Evolutionary conservation across 2,113 vertebrate species (phyloP).

Genomic region (Proterorhinus semilunaris): DNA sequence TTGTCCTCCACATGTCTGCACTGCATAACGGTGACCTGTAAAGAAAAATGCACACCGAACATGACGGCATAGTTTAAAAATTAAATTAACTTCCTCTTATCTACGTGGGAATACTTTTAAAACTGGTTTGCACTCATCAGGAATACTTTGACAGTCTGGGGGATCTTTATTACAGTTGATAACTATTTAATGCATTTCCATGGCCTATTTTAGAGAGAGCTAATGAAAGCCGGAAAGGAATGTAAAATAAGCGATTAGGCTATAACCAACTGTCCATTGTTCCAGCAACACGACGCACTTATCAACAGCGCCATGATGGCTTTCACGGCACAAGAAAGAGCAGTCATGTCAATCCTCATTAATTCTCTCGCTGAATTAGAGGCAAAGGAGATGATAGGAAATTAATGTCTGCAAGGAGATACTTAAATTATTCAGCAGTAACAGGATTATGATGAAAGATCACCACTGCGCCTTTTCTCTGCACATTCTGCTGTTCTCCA

Average conservation of each 20-base stretch:
- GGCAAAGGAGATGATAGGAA: constrained; percentile 71
- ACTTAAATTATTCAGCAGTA: constrained; percentile 76
- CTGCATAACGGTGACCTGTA: constrained; percentile 60
- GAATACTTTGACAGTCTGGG: constrained; percentile 23
- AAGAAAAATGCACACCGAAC: constrained; percentile 46
- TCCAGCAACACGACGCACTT: constrained; percentile 47
- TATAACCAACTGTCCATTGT: constrained; percentile 57
- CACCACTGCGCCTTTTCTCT: constrained; percentile 45
- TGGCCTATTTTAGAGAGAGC: constrained; percentile 31
- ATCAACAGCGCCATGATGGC: constrained; percentile 65
- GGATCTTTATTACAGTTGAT: constrained; percentile 34
- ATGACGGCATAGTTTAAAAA: constrained; percentile 34
- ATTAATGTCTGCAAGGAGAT: constrained; percentile 72
- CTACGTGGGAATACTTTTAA: neutral
- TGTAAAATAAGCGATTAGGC: constrained; percentile 55
- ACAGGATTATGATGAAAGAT: constrained; percentile 75
- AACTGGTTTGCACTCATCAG: constrained; percentile 17
- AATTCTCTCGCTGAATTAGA: constrained; percentile 69
- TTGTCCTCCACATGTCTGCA: constrained; percentile 56
- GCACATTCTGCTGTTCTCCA: constrained; percentile 17
- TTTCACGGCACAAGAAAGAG: constrained; percentile 68
- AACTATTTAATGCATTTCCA: constrained; percentile 43
- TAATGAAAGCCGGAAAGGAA: constrained; percentile 47
- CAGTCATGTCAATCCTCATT: constrained; percentile 71
- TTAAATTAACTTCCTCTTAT: constrained; percentile 4